Conservation (phyloP, 2,888 invertebrate species). For the Dryococelus australis region DNA sequence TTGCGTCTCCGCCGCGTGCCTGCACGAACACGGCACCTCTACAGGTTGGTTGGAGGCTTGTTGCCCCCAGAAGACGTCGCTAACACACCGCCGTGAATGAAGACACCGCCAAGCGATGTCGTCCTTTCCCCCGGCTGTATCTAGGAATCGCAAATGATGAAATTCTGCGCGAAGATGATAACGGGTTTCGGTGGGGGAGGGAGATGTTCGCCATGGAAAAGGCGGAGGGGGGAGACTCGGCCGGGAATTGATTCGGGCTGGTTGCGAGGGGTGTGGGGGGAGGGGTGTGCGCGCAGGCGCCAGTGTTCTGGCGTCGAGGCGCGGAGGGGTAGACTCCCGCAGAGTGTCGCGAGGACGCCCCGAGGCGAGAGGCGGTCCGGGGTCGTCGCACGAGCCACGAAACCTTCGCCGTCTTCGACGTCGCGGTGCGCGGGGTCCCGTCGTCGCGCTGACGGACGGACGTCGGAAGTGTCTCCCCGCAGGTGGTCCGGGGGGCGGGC, state of each 20-base stretch:
- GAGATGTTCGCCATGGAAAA: background rate
- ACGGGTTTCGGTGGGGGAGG: background rate
- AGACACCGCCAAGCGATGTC: no score
- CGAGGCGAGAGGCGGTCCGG: background rate
- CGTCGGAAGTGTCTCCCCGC: no score
- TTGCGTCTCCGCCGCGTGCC: no score
- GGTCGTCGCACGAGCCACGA: background rate
- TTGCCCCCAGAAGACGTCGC: no score
- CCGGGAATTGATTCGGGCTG: conserved; percentile 28
- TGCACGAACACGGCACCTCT: no score
- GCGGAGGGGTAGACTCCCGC: background rate
- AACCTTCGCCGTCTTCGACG: background rate
- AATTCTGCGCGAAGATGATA: background rate
- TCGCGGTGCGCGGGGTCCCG: background rate
- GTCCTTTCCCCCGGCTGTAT: no score
- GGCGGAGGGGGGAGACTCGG: background rate
- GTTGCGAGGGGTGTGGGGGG: background rate
- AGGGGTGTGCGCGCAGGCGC: conserved; percentile 33
- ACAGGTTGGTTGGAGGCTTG: no score
- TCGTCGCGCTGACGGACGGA: no score
- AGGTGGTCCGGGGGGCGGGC: background rate
- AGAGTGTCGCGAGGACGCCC: background rate
- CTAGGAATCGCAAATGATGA: no score
- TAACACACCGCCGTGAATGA: no score
- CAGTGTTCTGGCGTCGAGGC: conserved; percentile 20